phyloP scores from a whole-genome alignment of 1,140 invertebrate species.

The Mizuhopecten yessoensis region DNA sequence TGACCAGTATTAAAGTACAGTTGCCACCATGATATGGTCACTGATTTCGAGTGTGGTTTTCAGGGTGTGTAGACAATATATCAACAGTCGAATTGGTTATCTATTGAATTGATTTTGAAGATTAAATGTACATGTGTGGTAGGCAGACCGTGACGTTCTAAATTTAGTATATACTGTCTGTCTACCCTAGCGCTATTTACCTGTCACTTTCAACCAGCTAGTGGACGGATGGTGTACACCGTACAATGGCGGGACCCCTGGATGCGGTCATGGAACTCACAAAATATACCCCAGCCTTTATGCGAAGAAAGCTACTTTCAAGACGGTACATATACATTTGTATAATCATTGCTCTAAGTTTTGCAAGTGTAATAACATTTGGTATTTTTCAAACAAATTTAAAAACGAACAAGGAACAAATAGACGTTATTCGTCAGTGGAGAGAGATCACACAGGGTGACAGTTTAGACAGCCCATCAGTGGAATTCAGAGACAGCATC shows the following conservation, averaged over 20 bases:
- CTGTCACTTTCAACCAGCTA: not conserved
- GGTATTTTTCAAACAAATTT: not conserved
- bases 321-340: not conserved
- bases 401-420: not conserved
- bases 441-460: not conserved
- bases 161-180: not conserved
- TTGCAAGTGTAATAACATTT: not conserved
- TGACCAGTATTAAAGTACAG: too few species aligned
- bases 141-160: not conserved
- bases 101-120: not conserved
- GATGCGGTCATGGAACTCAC: not conserved
- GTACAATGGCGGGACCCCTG: not conserved
- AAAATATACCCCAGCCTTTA: not conserved
- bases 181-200: not conserved
- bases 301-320: not conserved
- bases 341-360: not conserved
- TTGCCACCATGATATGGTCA: too few species aligned
- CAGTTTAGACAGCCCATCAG: not conserved
- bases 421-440: not conserved
- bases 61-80: too few species aligned
- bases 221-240: not conserved
- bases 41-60: too few species aligned
- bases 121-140: not conserved
- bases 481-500: not conserved
- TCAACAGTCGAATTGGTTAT: too few species aligned